Evolutionary conservation across 2,888 invertebrate genomes (phyloP), one percentile per base, ranked within the genome.

Genomic region (Epistrophe grossulariae): DNA sequence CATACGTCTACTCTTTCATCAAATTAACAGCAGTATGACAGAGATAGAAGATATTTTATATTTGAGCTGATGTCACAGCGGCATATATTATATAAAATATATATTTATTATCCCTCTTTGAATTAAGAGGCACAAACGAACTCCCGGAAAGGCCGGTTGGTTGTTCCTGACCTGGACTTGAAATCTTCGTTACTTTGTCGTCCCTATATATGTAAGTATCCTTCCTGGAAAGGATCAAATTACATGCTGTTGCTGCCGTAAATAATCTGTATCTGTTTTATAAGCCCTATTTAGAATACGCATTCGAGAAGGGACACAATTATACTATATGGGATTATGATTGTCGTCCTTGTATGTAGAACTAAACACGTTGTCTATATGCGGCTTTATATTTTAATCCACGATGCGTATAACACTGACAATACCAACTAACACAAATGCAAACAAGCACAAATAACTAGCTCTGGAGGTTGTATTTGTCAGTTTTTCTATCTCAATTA

Each of bases 91-190:
- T 81, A 78, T 81, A 70, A 78, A 81, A 70, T 43, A 81, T 35
- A 81, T 35, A 74, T 68, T 82, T 70, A 74, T 68, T 82, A 85
- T 85, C 85, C 85, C 78, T 82, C 59, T 48, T 57, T 74, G 73
- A 85, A 85, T 85, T 79, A 85, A 82, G 64, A 74, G 74, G 82
- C 79, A 90, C 88, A 90, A 89, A 79, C 78, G 74, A 78, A 79
- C 80, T 66, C 82, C 84, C 82, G 82, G 82, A 71, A 89, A 88
- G 88, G 71, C 89, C 79, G 83, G 66, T 85, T 55, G 68, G 1
- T 45, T 62, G 62, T 60, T 40, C 62, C 62, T 72, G 74, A 78
- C 82, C 88, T 88, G 81, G 62, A 70, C 35, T 80, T 50, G 68
- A 45, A 79, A 52, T 74, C 24, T 13, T 62, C 59, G 11, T 55